Conservation (phyloP, 2,113 vertebrate species). For the Acrocephalus kingi region DNA sequence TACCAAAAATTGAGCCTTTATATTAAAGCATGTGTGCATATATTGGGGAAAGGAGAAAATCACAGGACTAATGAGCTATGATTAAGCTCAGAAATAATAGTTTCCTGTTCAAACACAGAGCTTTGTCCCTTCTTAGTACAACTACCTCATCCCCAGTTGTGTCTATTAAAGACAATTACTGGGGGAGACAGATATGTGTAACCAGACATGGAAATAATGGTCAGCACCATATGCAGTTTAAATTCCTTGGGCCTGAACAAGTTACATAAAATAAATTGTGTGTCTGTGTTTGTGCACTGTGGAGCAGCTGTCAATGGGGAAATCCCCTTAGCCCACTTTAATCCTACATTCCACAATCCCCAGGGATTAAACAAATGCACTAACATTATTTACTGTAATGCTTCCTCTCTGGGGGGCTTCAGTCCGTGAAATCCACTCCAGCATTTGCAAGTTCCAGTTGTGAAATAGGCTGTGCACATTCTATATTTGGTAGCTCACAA, state of each 20-base stretch:
- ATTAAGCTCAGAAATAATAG: slow-evolving; percentile 52
- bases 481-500: slow-evolving; percentile 60
- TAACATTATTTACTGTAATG: slow-evolving; percentile 47
- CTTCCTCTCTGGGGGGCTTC: slow-evolving; percentile 32
- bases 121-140: slow-evolving; percentile 40
- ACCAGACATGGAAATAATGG: slow-evolving; percentile 51
- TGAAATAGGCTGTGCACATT: not conserved
- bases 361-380: slow-evolving; percentile 50
- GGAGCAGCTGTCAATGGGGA: slow-evolving; percentile 65
- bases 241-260: slow-evolving; percentile 54
- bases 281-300: not conserved
- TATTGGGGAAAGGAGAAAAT: not conserved
- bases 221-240: slow-evolving; percentile 22
- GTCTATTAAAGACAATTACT: slow-evolving; percentile 59
- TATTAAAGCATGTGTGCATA: not conserved
- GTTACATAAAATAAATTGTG: not conserved
- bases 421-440: slow-evolving; percentile 48
- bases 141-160: slow-evolving; percentile 47
- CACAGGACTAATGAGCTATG: slow-evolving; percentile 21
- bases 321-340: slow-evolving; percentile 60
- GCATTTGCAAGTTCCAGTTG: slow-evolving; percentile 50
- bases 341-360: slow-evolving; percentile 41
- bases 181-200: slow-evolving; percentile 35
- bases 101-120: slow-evolving; percentile 53
- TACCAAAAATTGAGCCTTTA: not conserved